A percentile compares a stretch with the other conserved stretches of the same genome.
These are phyloP conservation scores for Leptinotarsa lineolata DNA, from an alignment of 1,140 invertebrate genomes.

Conservation along the genomic window DNA sequence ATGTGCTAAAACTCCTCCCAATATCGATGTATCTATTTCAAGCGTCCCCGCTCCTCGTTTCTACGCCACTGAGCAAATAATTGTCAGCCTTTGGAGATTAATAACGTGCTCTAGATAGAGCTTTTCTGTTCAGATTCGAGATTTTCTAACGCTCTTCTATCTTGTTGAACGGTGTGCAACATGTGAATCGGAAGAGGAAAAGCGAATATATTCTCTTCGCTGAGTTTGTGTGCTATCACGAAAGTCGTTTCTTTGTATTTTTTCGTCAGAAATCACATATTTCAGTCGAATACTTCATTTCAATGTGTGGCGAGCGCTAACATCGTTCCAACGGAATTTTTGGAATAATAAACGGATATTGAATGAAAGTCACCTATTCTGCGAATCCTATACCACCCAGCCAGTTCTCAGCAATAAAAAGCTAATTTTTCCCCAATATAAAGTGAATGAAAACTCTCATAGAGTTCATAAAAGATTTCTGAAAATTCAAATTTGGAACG, in stretches of 20 bases:
- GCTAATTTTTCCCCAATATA: no score
- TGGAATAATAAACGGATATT: no score
- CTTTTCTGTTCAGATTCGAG: slow-evolving; percentile 17
- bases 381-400: no score
- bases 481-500: no score
- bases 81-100: slow-evolving; percentile 40
- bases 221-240: background rate
- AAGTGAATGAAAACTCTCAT: no score
- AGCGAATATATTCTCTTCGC: background rate
- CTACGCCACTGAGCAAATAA: slow-evolving; percentile 45
- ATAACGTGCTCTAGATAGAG: slow-evolving; percentile 35
- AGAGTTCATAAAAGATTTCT: no score
- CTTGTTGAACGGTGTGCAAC: slow-evolving; percentile 5
- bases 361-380: no score
- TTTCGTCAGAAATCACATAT: background rate
- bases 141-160: slow-evolving; percentile 1
- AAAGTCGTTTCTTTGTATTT: background rate
- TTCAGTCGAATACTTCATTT: no score
- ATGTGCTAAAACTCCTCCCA: slow-evolving; percentile 2
- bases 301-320: no score
- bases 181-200: slow-evolving; percentile 1
- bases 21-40: slow-evolving; percentile 5
- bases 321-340: no score
- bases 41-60: slow-evolving; percentile 20
- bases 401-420: no score